phyloP scores from a whole-genome alignment of 1,140 invertebrate species.

The Psilanteris sp. region DNA sequence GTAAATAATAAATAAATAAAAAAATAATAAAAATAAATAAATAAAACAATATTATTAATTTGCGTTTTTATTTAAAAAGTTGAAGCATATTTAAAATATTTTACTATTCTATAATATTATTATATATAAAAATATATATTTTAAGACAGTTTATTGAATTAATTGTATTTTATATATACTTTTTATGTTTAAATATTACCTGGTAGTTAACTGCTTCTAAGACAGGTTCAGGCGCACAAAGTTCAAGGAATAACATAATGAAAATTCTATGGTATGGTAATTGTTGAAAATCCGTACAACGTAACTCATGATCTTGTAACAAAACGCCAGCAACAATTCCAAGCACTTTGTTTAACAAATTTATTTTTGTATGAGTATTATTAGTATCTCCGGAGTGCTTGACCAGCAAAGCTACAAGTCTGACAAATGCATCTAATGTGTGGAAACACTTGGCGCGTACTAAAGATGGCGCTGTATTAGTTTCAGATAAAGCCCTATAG shows the following conservation, averaged over 20 bases:
- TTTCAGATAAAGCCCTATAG: conserved; percentile 86
- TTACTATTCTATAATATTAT: too few relatives aligned
- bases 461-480: conserved; percentile 82
- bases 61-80: too few relatives aligned
- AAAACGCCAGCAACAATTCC: conserved; percentile 97
- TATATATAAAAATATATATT: neutral
- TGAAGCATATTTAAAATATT: too few relatives aligned
- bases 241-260: conserved; percentile 97
- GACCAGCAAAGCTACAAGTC: conserved; percentile 96
- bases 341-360: conserved; percentile 96
- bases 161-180: too few relatives aligned
- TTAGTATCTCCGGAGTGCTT: conserved; percentile 94
- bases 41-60: too few relatives aligned
- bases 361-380: conserved; percentile 96
- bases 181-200: conserved; percentile 29
- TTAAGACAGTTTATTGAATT: too few relatives aligned
- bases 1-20: too few relatives aligned
- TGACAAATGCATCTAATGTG: conserved; percentile 96
- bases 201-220: conserved; percentile 95
- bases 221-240: conserved; percentile 95
- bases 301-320: conserved; percentile 95
- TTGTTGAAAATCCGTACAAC: conserved; percentile 94
- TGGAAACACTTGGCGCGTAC: conserved; percentile 95
- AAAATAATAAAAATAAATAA: too few relatives aligned
- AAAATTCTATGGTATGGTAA: conserved; percentile 98